phyloP scores from a whole-genome alignment of 2,113 vertebrate genomes.

The Leptosomus discolor region DNA sequence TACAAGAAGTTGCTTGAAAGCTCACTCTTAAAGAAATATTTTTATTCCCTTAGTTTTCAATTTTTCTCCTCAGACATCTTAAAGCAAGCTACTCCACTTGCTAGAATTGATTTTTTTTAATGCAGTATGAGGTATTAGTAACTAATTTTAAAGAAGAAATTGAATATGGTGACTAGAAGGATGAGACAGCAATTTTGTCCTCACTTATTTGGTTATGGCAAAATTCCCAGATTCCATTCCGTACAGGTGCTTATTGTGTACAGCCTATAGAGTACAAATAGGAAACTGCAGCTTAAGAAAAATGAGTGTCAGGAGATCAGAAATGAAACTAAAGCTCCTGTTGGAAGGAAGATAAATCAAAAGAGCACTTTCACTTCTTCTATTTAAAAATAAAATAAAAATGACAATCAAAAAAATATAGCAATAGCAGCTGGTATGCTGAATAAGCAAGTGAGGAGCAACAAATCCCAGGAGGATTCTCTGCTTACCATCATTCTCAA shows the following conservation, averaged over 20 bases:
- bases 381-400: conserved; percentile 33
- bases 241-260: background rate
- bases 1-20: background rate
- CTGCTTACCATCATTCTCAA: background rate
- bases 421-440: background rate
- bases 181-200: background rate
- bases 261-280: background rate
- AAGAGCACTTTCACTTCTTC: background rate
- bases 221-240: conserved; percentile 2
- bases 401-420: background rate
- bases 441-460: background rate
- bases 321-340: background rate
- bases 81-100: background rate
- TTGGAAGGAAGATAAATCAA: conserved; percentile 4
- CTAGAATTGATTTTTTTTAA: background rate
- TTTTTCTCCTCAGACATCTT: background rate
- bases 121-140: background rate
- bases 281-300: background rate
- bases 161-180: background rate
- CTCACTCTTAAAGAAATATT: background rate
- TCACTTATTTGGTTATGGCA: conserved; percentile 7
- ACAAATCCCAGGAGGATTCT: background rate
- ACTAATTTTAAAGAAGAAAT: background rate
- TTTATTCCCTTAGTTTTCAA: background rate
- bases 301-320: background rate